Conservation (phyloP, 2,113 vertebrate species). For the Trogon melanurus region DNA sequence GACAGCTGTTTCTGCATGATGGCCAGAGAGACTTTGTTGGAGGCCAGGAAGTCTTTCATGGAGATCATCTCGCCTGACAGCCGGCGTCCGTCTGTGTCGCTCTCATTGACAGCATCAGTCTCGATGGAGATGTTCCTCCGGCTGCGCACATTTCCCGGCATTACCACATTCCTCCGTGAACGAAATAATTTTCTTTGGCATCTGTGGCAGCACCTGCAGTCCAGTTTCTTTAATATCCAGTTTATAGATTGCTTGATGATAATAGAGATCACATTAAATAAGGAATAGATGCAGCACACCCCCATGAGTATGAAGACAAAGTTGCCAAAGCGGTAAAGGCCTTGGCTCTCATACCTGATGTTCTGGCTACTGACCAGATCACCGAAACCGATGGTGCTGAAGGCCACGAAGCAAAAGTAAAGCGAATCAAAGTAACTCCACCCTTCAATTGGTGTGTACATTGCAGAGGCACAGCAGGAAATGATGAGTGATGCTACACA, state of each 20-base stretch:
- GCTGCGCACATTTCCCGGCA: conserved; percentile 80
- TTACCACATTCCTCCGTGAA: conserved; percentile 85
- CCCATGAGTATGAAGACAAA: conserved; percentile 94
- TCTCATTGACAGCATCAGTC: conserved; percentile 86
- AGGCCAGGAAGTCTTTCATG: conserved; percentile 91
- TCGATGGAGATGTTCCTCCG: conserved; percentile 88
- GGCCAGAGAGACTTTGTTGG: conserved; percentile 93
- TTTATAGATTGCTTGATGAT: conserved; percentile 97
- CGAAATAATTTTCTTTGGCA: conserved; percentile 80
- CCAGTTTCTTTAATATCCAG: conserved; percentile 90
- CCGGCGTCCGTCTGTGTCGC: conserved; percentile 87
- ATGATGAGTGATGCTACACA: conserved; percentile 88
- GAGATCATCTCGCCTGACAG: conserved; percentile 96
- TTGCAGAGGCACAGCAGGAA: conserved; percentile 93
- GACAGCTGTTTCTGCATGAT: conserved; percentile 96
- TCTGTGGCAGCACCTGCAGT: conserved; percentile 76
- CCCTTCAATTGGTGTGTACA: conserved; percentile 90
- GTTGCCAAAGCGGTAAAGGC: conserved; percentile 88
- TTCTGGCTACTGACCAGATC: conserved; percentile 96
- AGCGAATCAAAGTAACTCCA: conserved; percentile 96
- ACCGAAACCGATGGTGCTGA: conserved; percentile 97
- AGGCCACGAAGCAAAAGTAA: conserved; percentile 98
- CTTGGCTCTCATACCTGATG: conserved; percentile 82
- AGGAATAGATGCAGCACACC: conserved; percentile 97
- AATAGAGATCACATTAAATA: conserved; percentile 97